Conservation (phyloP, 2,113 vertebrate genomes). For the Meles meles region DNA sequence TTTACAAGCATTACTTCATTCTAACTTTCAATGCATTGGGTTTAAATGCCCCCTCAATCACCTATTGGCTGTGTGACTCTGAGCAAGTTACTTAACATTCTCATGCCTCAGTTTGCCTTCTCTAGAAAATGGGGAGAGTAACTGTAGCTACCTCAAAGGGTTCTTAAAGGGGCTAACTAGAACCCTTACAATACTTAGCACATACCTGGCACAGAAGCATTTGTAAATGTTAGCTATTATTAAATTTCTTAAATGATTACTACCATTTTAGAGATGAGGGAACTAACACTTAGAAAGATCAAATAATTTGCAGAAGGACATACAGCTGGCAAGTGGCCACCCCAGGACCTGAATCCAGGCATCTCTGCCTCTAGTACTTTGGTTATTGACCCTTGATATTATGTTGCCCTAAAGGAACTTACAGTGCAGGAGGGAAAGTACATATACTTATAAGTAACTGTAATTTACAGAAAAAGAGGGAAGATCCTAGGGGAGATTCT, state of each 20-base stretch:
- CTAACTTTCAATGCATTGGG: not conserved
- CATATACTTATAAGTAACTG: not conserved
- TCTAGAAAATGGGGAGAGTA: not conserved
- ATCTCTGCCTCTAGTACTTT: not conserved
- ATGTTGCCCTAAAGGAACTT: not conserved
- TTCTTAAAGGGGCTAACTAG: not conserved
- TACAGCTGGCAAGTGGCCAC: not conserved
- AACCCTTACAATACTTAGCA: not conserved
- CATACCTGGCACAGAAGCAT: not conserved
- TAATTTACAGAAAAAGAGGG: not conserved
- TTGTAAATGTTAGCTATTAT: not conserved
- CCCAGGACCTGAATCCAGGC: not conserved
- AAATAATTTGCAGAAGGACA: not conserved
- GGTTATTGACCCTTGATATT: not conserved
- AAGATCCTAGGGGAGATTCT: not conserved
- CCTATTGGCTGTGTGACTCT: not conserved
- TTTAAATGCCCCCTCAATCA: not conserved
- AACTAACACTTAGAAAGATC: not conserved
- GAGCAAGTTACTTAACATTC: not conserved
- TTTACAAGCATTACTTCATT: not conserved
- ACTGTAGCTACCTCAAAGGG: not conserved
- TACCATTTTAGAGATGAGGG: not conserved
- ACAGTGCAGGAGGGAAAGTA: not conserved
- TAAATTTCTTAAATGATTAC: not conserved
- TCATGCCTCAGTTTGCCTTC: not conserved